Evolutionary conservation across 2,888 invertebrate species (phyloP), one percentile per base, ranked within the genome.

Genomic region (Athalia circularis): DNA sequence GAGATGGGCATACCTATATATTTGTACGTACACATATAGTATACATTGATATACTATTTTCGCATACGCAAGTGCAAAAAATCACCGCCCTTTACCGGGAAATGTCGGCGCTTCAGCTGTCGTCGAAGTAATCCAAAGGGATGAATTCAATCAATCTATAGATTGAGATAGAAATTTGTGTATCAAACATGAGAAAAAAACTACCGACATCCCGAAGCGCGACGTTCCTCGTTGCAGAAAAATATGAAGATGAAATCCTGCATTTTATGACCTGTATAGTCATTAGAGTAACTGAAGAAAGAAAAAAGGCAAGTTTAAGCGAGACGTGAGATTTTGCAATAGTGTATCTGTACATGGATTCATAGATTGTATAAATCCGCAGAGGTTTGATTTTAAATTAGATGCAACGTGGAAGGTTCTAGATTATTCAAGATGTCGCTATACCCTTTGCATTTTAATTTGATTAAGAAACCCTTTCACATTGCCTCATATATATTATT

Each of bases 41-140:
- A 50, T n/a, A 9, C 15, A 2, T 13, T 5, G 47, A 7, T 68
- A 52, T 54, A n/a, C n/a, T n/a, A 47, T 59, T 72, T 59, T 72
- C 47, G 45, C 59, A 47, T 45, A 59, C 13, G 59, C 57, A 43
- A 59, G 72, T 45, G 59, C 29, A 29, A 72, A 72, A 72, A 59
- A 59, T 72, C 59, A 72, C 72, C 47, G 43, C 65, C 48, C 65
- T 29, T 65, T 4, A 3, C 7, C 29, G 5, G 45, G 11, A 9
- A 45, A n/a, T 43, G 6, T 43, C 64, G 2, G n/a, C 45, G 7
- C 13, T 4, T n/a, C 11, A 61, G 13, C 61, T 13, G 4, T 68
- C 64, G 8, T 11, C 52, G 29, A 11, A 29, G 43, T 29, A 9
- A 29, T 54, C 52, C 15, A 68, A 9, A 54, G 43, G 54, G 29